phyloP scores from a whole-genome alignment of 2,888 invertebrate genomes.

The Lymantria dispar region DNA sequence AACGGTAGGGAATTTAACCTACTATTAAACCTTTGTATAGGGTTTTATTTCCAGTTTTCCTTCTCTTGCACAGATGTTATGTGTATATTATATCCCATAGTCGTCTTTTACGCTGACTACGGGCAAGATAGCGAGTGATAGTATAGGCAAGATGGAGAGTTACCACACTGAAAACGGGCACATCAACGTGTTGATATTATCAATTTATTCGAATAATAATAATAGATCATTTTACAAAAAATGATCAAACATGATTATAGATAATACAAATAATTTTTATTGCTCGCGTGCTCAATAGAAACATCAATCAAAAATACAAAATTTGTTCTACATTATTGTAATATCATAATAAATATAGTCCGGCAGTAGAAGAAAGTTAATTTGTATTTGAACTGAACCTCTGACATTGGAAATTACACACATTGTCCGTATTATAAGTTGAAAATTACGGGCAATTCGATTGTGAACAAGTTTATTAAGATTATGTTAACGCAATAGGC shows the following conservation, averaged over 20 bases:
- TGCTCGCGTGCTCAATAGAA: conserved; percentile 8
- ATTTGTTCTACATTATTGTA: conserved; percentile 15
- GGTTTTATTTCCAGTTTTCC: no score
- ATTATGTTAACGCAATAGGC: conserved; percentile 17
- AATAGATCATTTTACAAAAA: not conserved
- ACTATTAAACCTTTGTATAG: no score
- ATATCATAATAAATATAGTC: conserved; percentile 39
- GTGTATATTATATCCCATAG: no score
- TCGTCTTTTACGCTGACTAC: no score
- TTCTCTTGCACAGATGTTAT: no score
- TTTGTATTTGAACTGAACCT: conserved; percentile 40
- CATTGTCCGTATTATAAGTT: conserved; percentile 47
- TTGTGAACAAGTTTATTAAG: conserved; percentile 40
- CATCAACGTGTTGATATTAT: no score
- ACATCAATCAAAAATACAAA: conserved; percentile 39
- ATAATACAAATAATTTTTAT: not conserved
- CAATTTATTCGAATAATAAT: no score
- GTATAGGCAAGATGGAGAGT: no score
- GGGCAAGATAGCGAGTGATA: no score
- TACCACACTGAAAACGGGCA: no score
- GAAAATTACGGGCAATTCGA: conserved; percentile 34
- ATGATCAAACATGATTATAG: not conserved
- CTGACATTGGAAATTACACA: conserved; percentile 58
- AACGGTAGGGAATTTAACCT: no score
- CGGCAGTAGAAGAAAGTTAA: conserved; percentile 35